Evolutionary conservation across 2,113 vertebrate genomes (phyloP), one percentile per base, ranked within the genome.

Genomic region (Hypomesus transpacificus): DNA sequence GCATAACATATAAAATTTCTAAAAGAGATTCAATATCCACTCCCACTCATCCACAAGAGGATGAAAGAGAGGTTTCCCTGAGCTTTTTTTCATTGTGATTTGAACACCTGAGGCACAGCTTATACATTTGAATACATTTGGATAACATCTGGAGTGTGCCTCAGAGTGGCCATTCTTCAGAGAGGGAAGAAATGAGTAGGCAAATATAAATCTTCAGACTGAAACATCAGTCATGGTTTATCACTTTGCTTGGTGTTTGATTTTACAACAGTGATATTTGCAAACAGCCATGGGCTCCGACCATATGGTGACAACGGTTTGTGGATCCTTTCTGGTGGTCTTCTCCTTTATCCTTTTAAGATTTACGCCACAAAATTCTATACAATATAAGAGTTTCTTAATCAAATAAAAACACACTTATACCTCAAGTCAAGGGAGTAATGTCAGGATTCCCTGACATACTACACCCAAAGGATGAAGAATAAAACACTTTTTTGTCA

Each of bases 101-200:
- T 68, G 39, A 57, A 22, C 17, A 64, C 66, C 63, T 28, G 68
- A 79, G 67, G 52, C 13, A 69, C 53, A 51, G 57, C 28, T 56
- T 56, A 56, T 57, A 53, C n/a, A 4, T 22, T 61, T 17, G 26
- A 58, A 82, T 69, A 9, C 31, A 4, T 22, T 61, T 17, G 26
- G 63, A 82, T 69, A 9, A 52, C 67, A 66, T 61, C 50, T 56
- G 7, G 71, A 65, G 39, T 52, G 22, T 59, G 62, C 66, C 31
- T 65, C 39, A 4, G 28, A 1, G 1, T 69, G 34, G 21, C 22
- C 14, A 34, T 70, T 26, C 53, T 60, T 24, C 20, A 70, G 3
- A 57, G 31, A 57, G 31, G 50, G 63, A 26, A n/a, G 54, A 28
- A 39, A 57, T 59, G 58, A 63, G 54, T 39, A 24, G 46, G 24